Evolutionary conservation across 2,113 vertebrate species (phyloP).

Genomic region (Conger conger): DNA sequence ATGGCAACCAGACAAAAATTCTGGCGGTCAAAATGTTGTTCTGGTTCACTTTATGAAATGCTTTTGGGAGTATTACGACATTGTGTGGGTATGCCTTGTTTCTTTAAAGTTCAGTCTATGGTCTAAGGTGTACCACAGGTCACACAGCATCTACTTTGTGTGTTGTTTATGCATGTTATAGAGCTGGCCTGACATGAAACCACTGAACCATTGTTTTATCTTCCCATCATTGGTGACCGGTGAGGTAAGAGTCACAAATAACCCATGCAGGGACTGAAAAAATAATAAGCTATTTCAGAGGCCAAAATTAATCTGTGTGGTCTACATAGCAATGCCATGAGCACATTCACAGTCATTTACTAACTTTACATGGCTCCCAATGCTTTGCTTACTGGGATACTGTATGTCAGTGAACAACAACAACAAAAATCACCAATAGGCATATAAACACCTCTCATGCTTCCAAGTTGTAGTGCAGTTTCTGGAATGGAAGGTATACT

Average conservation of each 20-base stretch:
- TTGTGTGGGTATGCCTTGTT: neutral
- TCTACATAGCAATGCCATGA: neutral
- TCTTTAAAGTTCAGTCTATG: neutral
- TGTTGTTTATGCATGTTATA: neutral
- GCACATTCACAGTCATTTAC: neutral
- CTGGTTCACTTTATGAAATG: neutral
- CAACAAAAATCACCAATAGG: too few species aligned
- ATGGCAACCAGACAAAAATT: neutral
- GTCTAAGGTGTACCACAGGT: constrained; percentile 1
- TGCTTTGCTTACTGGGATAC: neutral
- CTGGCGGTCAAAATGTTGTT: neutral
- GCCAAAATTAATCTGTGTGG: neutral
- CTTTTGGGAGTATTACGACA: constrained; percentile 2
- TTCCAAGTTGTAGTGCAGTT: too few species aligned
- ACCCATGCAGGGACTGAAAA: neutral
- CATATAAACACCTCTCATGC: too few species aligned
- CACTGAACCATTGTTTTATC: neutral
- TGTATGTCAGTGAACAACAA: too few species aligned
- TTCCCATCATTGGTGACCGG: neutral
- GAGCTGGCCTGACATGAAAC: neutral
- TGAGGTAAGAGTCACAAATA: constrained; percentile 5
- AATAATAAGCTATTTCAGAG: neutral
- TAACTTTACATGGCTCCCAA: neutral
- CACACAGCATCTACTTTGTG: neutral
- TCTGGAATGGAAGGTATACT: too few species aligned